Percentiles rank a stretch among this genome's conserved stretches.
Evolutionary conservation across 2,113 vertebrate species (phyloP).

Genomic region (Gasterosteus nipponicus): DNA sequence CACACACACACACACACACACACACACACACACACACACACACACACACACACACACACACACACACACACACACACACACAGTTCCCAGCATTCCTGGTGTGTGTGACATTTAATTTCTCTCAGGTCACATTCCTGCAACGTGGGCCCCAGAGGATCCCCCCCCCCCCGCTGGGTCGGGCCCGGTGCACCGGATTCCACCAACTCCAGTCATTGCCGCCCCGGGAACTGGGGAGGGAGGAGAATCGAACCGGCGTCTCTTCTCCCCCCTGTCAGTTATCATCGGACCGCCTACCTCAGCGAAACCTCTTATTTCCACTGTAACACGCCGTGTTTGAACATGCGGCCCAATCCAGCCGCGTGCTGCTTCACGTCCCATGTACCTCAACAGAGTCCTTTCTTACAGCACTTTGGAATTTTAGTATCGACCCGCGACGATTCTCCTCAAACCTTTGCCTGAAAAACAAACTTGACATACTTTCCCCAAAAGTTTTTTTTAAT

Average conservation of each 20-base stretch:
- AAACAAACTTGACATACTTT: too few relatives aligned
- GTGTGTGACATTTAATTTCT: slow-evolving; percentile 52
- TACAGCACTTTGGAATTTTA: too few relatives aligned
- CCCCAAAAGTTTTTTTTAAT: neutral
- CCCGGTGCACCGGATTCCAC: slow-evolving; percentile 39
- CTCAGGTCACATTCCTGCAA: slow-evolving; percentile 62
- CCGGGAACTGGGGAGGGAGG: neutral
- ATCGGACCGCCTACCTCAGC: neutral
- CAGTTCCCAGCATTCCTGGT: slow-evolving; percentile 46
- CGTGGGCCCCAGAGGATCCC: slow-evolving; percentile 29
- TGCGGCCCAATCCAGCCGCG: too few relatives aligned
- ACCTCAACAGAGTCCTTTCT: too few relatives aligned
- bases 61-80: slow-evolving; percentile 24
- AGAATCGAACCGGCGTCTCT: neutral
- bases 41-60: slow-evolving; percentile 17
- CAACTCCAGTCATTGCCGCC: neutral
- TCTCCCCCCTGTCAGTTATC: too few relatives aligned
- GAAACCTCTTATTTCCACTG: neutral
- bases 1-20: neutral
- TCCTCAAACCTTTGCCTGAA: too few relatives aligned
- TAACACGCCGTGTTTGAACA: too few relatives aligned
- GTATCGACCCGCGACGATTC: too few relatives aligned
- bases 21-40: neutral
- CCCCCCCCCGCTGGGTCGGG: neutral
- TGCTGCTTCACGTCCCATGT: too few relatives aligned